Base-by-base conservation (phyloP, 2,113 vertebrate species). In the Emydocephalus ijimae region DNA sequence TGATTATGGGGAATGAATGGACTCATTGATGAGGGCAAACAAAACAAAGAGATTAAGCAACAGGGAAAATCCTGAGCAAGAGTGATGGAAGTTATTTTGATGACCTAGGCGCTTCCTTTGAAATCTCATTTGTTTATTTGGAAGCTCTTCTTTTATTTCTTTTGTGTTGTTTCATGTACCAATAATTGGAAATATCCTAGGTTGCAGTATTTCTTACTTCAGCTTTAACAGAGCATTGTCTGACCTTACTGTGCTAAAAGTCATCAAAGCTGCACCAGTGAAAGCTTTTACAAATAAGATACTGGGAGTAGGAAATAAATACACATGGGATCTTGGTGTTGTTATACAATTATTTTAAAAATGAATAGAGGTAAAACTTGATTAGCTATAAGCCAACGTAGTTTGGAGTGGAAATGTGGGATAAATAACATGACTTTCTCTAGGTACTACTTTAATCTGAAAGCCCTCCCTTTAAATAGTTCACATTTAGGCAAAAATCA, bases 41-140 rank as follows among this genome's bases (percentile, higher is more conserved):
- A 93, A 92, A 97, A 86, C 96, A 96, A 96, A 95, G 94, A 95
- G 94, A 95, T 91, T 92, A 95, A 91, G 81, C 94, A 92, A 95
- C 87, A 94, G 90, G 87, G 89, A 87, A 92, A 92, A 4, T 95
- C 87, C 92, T 97, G 93, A 88, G 92, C 85, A 6, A 54, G 45
- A 18, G 34, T 26, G n/a, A 90, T 85, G 45, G 89, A 89, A 3
- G 1, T 92, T 90, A 20, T 64, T 57, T 18, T 92, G 20, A 3
- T 26, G 93, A 54, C 12, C 93, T 91, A 29, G 10, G 90, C 91
- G 61, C 8, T 20, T 29, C 1, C 10, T 92, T 94, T 93, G 86
- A 94, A 64, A 93, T n/a, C 12, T 94, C 87, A 45, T 43, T n/a
- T 39, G 87, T 96, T 92, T 92, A 57, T 95, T 94, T 12, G 93